Evolutionary conservation across 2,113 vertebrate genomes (phyloP).

Genomic region (Mirza zaza): DNA sequence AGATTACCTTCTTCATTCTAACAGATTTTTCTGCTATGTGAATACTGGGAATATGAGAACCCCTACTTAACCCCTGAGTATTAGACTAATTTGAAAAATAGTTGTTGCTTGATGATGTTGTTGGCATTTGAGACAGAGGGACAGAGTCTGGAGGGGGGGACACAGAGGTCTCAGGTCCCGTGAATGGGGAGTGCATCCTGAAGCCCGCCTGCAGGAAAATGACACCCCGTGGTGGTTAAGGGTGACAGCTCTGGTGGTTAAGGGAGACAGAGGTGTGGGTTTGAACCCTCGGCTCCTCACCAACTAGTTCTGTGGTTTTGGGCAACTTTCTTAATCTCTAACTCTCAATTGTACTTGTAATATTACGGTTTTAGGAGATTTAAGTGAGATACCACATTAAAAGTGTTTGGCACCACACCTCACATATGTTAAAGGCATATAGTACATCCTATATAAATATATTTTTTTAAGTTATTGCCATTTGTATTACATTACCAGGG

Average conservation of each 20-base stretch:
- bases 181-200: neutral
- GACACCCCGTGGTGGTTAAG: too few species aligned
- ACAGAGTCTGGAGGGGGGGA: neutral
- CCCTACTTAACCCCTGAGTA: neutral
- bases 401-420: neutral
- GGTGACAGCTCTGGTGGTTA: accelerated
- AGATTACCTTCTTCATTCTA: neutral
- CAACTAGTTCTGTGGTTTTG: neutral
- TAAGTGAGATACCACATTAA: too few species aligned
- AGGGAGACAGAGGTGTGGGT: neutral
- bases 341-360: neutral
- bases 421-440: accelerated
- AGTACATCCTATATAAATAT: too few species aligned
- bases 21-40: neutral
- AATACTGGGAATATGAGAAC: neutral
- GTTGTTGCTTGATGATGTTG: neutral
- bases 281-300: neutral
- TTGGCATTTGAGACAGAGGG: neutral
- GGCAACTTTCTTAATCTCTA: neutral
- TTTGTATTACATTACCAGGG: too few species aligned
- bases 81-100: neutral
- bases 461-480: too few species aligned
- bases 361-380: too few species aligned
- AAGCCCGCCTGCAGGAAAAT: neutral
- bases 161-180: neutral